These are phyloP conservation scores for Ferdinandea cuprea DNA, from an alignment of 2,888 invertebrate species.

Conservation along the genomic window DNA sequence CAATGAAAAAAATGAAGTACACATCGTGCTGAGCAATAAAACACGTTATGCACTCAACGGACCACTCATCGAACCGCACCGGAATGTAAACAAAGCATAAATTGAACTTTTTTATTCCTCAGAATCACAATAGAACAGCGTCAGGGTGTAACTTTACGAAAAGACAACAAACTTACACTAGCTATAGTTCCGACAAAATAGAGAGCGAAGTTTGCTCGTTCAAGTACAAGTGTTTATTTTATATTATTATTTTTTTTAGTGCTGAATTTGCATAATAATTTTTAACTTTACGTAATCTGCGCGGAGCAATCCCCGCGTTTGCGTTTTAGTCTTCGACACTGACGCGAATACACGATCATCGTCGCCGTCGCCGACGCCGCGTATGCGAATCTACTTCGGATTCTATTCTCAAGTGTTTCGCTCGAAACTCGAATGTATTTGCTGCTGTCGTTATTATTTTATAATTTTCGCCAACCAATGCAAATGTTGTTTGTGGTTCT, in stretches of 20 bases:
- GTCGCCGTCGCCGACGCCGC: conserved; percentile 18
- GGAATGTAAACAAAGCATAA: conserved; percentile 70
- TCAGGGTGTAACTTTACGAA: conserved; percentile 37
- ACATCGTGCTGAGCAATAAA: conserved; percentile 40
- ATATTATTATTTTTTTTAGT: conserved; percentile 27
- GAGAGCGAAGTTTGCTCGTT: conserved; percentile 29
- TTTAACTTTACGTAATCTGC: conserved; percentile 66
- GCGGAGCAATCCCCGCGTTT: conserved; percentile 52
- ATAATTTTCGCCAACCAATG: conserved; percentile 47
- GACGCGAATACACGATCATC: conserved; percentile 44
- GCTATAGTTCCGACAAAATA: conserved; percentile 27
- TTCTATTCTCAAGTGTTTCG: conserved; percentile 66
- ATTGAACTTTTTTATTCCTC: conserved; percentile 45
- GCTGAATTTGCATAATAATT: conserved; percentile 64
- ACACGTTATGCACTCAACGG: conserved; percentile 62
- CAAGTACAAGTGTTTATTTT: conserved; percentile 7
- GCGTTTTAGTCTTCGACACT: conserved; percentile 49
- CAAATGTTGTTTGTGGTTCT: conserved; percentile 38
- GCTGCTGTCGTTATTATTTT: conserved; percentile 3
- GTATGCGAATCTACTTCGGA: conserved; percentile 27
- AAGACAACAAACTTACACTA: conserved; percentile 8
- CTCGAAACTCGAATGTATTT: conserved; percentile 37
- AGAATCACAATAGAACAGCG: conserved; percentile 40
- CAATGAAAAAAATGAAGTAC: conserved; percentile 22
- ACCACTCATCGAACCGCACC: conserved; percentile 69